Evolutionary conservation across 2,797 vertebrate genomes (phyloP), one percentile per base, ranked within the genome.

Genomic region (Vireo griseus): DNA sequence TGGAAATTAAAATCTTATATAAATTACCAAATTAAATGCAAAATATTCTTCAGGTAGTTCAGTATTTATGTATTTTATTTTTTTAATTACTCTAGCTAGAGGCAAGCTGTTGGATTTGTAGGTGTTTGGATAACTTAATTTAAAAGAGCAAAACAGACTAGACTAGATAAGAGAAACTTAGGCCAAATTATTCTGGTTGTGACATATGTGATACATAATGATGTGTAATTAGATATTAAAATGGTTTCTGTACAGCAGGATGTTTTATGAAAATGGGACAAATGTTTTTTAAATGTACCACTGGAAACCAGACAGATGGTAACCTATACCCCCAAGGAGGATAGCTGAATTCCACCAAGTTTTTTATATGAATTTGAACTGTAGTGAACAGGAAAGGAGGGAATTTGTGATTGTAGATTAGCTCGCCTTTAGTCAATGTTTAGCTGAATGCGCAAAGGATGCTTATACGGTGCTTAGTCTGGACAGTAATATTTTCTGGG

Each of bases 251-350:
- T 96, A 75, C 82, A 94, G 89, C 75, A 94, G 94, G 89, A 90
- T 91, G 91, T 90, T 95, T 90, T 92, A 86, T 91, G 82, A 93
- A 93, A 95, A 94, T 72, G 72, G 89, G 81, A 92, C 92, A 96
- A 96, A 96, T 96, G 92, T 84, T 94, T 92, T 95, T 96, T 88
- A 92, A 96, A 96, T 92, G 89, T 96, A 91, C 65, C 69, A 62
- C 73, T 92, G 94, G 85, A 96, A 96, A 90, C 65, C 69, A 95
- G 94, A 93, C 92, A 96, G 92, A 96, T 96, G 96, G 93, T 83
- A 94, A 92, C 86, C 72, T 92, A 78, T 78, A 86, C 94, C 94
- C 92, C 91, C 96, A 95, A 95, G 94, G 94, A 96, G 75, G 54
- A 72, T 65, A 91, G 94, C 54, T 94, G 92, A 88, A 92, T 95